These are phyloP conservation scores for Anguilla marmorata DNA, from an alignment of 2,797 vertebrate species.

Conservation along the genomic window DNA sequence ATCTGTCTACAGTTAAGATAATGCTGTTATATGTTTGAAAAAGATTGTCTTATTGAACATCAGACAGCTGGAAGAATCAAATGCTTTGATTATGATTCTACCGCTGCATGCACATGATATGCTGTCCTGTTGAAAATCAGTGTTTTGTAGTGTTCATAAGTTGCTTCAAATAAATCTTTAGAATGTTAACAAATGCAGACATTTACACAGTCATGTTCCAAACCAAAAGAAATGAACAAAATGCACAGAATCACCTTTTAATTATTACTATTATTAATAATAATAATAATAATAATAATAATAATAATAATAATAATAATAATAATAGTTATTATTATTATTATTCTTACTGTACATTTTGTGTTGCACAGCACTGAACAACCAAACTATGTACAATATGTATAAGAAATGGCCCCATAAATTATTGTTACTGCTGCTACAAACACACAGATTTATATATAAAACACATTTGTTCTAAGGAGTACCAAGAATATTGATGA, in stretches of 20 bases:
- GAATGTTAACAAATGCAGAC: background rate
- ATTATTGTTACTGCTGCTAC: background rate
- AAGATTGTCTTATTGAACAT: background rate
- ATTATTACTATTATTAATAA: too few species aligned
- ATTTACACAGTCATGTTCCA: background rate
- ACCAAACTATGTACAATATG: too few species aligned
- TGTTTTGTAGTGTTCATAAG: background rate
- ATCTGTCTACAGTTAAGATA: too few species aligned
- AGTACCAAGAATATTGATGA: background rate
- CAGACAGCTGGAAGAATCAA: background rate
- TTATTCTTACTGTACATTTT: too few species aligned
- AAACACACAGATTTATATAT: background rate
- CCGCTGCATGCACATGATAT: background rate
- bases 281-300: too few species aligned
- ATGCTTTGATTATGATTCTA: background rate
- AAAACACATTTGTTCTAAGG: background rate
- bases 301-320: too few species aligned
- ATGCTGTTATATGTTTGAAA: background rate
- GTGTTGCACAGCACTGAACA: too few species aligned
- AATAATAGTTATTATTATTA: too few species aligned
- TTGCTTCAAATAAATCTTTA: background rate
- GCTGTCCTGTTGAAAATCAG: background rate
- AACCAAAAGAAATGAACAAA: background rate
- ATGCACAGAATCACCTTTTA: background rate
- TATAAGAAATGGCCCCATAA: background rate